Evolutionary conservation across 2,797 vertebrate species (phyloP), one percentile per base, ranked within the genome.

Genomic region (Champsocephalus gunnari): DNA sequence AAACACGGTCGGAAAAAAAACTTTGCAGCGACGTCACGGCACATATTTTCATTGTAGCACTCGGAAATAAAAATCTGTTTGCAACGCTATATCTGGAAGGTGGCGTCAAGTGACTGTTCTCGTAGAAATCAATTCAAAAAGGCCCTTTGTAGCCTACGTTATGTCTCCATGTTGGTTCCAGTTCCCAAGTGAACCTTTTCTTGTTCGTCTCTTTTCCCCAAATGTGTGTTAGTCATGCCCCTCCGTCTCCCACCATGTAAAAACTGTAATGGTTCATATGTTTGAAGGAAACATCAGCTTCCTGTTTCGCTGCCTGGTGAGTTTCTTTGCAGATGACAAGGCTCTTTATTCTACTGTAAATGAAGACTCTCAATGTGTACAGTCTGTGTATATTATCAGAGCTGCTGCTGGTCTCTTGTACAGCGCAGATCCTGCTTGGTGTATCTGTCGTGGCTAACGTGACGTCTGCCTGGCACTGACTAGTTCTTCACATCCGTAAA

Each of bases 381-480:
- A 75, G 38, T 71, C n/a, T 51, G 11, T 19, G 43, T 14, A 54
- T 77, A 13, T 71, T 44, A 59, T 83, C 62, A 80, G 49, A 80
- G 21, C 21, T 21, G 38, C 62, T 56, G 74, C 44, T 79, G 6
- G 34, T 59, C 56, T 85, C 32, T 50, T 21, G 21, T 21, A 21
- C 21, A 21, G 21, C 21, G 21, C 2, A 21, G 21, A 21, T 21
- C 21, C 21, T 21, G 21, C 81, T 67, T 66, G 38, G 41, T 74
- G 71, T 87, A 62, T 73, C 75, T 59, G 51, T 78, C 79, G 71
- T 79, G 44, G 81, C 74, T 89, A 41, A 77, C 11, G 66, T 83
- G 66, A 77, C 57, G 11, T 72, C 71, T 50, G 63, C 72, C 70
- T 73, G 53, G 60, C 71, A 64, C 75, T 70, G 47, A 71, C 66